Evolutionary conservation across 2,113 vertebrate genomes (phyloP).

Genomic region (Urocynchramus pylzowi): DNA sequence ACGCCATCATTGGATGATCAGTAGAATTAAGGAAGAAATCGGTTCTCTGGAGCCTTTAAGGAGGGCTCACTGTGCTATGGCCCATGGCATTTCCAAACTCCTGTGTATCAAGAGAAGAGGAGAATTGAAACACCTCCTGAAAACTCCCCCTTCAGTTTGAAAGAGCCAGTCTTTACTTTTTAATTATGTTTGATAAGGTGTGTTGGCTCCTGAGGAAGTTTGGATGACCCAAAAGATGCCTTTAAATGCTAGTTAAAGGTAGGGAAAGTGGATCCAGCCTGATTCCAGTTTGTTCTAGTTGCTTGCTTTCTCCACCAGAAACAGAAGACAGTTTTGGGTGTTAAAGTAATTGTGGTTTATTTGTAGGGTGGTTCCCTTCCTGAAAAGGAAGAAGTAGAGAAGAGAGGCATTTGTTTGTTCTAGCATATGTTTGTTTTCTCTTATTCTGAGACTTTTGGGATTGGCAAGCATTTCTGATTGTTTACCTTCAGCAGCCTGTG

Average conservation of each 20-base stretch:
- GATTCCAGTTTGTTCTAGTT: not conserved
- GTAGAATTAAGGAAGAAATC: not conserved
- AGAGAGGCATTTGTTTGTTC: not conserved
- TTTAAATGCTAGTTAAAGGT: not conserved
- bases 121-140: not conserved
- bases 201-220: not conserved
- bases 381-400: not conserved
- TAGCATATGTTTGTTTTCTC: slow-evolving; percentile 8
- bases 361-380: slow-evolving; percentile 4
- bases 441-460: not conserved
- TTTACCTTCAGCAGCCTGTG: not conserved
- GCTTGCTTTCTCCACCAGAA: not conserved
- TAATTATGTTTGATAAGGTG: not conserved
- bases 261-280: not conserved
- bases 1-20: not conserved
- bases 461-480: not conserved
- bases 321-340: not conserved
- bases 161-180: not conserved
- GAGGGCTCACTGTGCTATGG: not conserved
- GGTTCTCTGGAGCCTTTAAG: not conserved
- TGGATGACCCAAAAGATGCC: not conserved
- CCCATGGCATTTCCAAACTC: not conserved
- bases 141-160: not conserved
- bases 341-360: not conserved
- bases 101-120: not conserved